These are phyloP conservation scores for Alsophila aescularia DNA, from an alignment of 2,888 invertebrate species.

Conservation along the genomic window DNA sequence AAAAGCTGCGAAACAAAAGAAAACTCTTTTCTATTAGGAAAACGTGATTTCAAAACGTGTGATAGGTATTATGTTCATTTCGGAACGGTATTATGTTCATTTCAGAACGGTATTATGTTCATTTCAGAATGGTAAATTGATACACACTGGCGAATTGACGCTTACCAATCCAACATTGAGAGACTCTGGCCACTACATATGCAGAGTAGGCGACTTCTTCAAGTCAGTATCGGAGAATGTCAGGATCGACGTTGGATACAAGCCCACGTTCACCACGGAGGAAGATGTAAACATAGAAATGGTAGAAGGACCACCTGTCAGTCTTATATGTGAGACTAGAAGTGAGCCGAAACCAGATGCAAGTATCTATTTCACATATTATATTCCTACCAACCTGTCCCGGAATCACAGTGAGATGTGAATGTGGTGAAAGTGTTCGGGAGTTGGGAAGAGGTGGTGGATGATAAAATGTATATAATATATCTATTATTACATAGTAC, in stretches of 20 bases:
- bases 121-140: constrained; percentile 45
- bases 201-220: constrained; percentile 51
- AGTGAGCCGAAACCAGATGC: constrained; percentile 55
- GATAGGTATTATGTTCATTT: background rate
- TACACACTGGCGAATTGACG: constrained; percentile 38
- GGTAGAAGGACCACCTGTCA: constrained; percentile 24
- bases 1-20: too few relatives aligned
- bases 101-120: background rate
- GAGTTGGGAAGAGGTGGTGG: too few relatives aligned
- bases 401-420: too few relatives aligned
- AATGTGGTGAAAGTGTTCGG: too few relatives aligned
- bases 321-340: constrained; percentile 49
- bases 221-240: constrained; percentile 41
- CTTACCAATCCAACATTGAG: constrained; percentile 32
- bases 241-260: constrained; percentile 48
- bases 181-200: constrained; percentile 59
- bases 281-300: constrained; percentile 44
- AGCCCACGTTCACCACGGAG: constrained; percentile 47
- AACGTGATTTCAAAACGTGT: too few relatives aligned
- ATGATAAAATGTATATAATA: too few relatives aligned
- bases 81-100: background rate
- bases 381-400: too few relatives aligned
- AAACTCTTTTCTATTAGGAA: too few relatives aligned
- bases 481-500: too few relatives aligned
- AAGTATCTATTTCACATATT: constrained; percentile 5